A percentile compares a stretch with the other conserved stretches of the same genome.
Evolutionary conservation across 2,797 vertebrate species (phyloP).

Genomic region (Alca torda): DNA sequence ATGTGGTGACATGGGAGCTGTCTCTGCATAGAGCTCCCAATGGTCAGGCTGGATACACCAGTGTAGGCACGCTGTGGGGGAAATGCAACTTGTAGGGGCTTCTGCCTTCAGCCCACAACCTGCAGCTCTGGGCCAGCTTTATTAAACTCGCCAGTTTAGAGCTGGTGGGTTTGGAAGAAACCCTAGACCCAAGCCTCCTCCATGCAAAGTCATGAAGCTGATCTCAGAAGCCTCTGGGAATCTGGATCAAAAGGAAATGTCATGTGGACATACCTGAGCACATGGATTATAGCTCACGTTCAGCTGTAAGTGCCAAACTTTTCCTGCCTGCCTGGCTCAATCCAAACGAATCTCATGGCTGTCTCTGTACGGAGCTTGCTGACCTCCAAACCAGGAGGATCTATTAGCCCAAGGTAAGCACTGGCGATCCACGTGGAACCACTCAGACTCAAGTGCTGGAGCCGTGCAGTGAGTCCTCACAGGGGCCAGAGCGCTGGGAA

Average conservation of each 20-base stretch:
- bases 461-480: neutral
- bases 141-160: neutral
- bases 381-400: neutral
- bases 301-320: neutral
- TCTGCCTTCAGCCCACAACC: neutral
- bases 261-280: neutral
- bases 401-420: neutral
- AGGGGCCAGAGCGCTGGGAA: neutral
- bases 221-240: neutral
- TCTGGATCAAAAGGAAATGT: neutral
- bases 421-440: neutral
- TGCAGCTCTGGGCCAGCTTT: neutral
- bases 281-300: too few relatives aligned
- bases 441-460: neutral
- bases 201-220: neutral
- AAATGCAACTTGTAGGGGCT: too few relatives aligned
- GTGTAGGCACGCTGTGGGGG: neutral
- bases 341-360: neutral
- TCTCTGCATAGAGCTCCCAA: neutral
- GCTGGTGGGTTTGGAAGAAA: neutral
- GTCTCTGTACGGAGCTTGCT: neutral
- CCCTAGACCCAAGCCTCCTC: neutral
- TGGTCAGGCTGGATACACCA: neutral
- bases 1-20: neutral
- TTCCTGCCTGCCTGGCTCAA: neutral